Base-by-base conservation (phyloP, 2,888 invertebrate genomes). In the Orthosia cruda region DNA sequence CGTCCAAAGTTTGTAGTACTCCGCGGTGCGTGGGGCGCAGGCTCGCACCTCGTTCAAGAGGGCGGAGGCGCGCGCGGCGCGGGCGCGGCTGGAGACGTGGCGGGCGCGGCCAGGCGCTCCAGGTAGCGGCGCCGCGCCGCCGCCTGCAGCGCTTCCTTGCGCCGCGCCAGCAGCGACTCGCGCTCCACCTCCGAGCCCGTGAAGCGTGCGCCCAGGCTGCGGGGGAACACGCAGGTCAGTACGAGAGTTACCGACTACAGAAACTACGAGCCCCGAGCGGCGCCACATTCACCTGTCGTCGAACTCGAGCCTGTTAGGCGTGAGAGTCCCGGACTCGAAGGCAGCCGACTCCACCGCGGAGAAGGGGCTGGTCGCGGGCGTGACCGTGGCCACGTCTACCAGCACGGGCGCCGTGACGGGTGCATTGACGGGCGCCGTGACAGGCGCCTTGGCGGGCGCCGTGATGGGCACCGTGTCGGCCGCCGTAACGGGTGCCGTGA, bases 181-280 rank as follows among this genome's bases (percentile, higher is more conserved):
- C 98, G 97, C 93, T 98, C 98, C 61, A 95, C 90, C 4, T 98
- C 97, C 55, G 97, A 97, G 90, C 97, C 97, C 0, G 98, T 97
- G 94, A 98, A 98, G 84, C 97, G 69, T 40, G 65, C 47, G 59
- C 63, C 54, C 50, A 26, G 18, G 4, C 73, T 71, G 71, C 40
- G 47, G 47, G 2, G 40, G 40, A 9, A 40, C 32, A 62, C 12
- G 11, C 57, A 13, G 5, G 66, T 54, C 26, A 65, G n/a, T 7
- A 47, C 52, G 40, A 40, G 40, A 40, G 7, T 4, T 40, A 7
- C 7, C 40, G 9, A 40, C 40, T 9, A 40, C 9, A 40, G 9
- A 7, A 3, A 26, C 26, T 26, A 26, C 40, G 40, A 4, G 40
- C 40, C 40, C 40, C 40, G 9, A 40, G 9, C 40, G 40, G 40